Conservation (phyloP, 2,797 vertebrate species). For the Scolopax bukidnonensis region DNA sequence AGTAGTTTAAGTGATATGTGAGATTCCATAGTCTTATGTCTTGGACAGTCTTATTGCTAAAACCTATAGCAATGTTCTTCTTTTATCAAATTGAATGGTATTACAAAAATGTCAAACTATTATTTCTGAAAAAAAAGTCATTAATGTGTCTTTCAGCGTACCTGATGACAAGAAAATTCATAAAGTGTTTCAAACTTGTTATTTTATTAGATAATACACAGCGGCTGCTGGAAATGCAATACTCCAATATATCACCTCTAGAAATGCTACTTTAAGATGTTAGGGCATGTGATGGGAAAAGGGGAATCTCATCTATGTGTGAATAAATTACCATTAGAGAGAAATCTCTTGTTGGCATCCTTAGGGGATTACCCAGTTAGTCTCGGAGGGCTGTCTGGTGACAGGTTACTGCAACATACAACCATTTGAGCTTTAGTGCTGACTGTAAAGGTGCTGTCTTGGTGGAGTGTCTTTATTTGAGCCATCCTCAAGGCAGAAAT, state of each 20-base stretch:
- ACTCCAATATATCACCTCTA: background rate
- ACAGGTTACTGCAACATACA: conserved; percentile 19
- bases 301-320: background rate
- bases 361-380: conserved; percentile 51
- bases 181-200: background rate
- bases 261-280: background rate
- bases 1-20: background rate
- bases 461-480: conserved; percentile 76
- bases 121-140: background rate
- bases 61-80: background rate
- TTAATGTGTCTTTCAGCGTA: background rate
- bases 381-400: conserved; percentile 13
- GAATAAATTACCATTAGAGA: conserved; percentile 4
- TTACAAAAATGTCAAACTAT: background rate
- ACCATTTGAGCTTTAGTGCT: conserved; percentile 24
- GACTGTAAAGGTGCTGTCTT: background rate
- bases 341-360: conserved; percentile 44
- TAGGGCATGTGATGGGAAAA: no score
- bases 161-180: background rate
- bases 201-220: background rate
- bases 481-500: conserved; percentile 63
- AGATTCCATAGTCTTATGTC: background rate
- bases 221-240: background rate
- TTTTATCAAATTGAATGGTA: background rate
- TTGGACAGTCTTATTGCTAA: background rate